phyloP scores from a whole-genome alignment of 2,797 vertebrate genomes.

The Danio tinwini region DNA sequence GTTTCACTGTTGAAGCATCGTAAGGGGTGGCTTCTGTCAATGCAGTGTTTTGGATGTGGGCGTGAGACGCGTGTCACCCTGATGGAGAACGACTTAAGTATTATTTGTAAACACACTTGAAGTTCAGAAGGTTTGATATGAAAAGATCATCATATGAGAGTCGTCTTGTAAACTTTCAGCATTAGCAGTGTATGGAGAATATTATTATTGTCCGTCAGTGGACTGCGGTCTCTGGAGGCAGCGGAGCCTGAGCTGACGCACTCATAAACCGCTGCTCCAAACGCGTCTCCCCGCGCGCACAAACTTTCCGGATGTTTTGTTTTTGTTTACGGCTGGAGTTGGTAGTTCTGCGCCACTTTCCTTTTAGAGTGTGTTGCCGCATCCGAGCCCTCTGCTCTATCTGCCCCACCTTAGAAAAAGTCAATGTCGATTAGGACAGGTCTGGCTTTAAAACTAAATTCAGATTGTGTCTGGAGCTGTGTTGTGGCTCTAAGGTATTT shows the following conservation, averaged over 20 bases:
- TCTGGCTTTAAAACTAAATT: neutral
- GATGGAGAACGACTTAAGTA: neutral
- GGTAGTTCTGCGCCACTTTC: neutral
- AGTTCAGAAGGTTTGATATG: neutral
- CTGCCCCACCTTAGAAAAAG: conserved; percentile 27
- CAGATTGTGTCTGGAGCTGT: neutral
- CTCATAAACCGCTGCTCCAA: neutral
- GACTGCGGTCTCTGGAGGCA: neutral
- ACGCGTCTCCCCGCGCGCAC: neutral
- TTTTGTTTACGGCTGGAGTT: conserved; percentile 14
- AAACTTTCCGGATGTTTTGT: conserved; percentile 37
- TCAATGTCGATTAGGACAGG: neutral
- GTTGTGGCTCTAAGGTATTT: neutral
- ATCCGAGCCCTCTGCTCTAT: neutral
- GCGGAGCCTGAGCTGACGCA: conserved; percentile 19
- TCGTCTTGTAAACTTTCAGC: neutral
- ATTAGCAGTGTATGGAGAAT: neutral
- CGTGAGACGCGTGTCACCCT: conserved; percentile 6
- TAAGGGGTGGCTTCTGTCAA: neutral
- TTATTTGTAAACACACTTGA: conserved; percentile 29
- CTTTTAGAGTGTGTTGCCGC: neutral
- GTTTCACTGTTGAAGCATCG: conserved; percentile 2
- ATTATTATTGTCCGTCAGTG: neutral
- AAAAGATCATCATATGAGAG: neutral
- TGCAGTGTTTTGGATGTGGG: conserved; percentile 37